Percentiles rank a stretch among this genome's conserved stretches.
phyloP scores from a whole-genome alignment of 2,797 vertebrate genomes.

The Melanotaenia pygmaea region DNA sequence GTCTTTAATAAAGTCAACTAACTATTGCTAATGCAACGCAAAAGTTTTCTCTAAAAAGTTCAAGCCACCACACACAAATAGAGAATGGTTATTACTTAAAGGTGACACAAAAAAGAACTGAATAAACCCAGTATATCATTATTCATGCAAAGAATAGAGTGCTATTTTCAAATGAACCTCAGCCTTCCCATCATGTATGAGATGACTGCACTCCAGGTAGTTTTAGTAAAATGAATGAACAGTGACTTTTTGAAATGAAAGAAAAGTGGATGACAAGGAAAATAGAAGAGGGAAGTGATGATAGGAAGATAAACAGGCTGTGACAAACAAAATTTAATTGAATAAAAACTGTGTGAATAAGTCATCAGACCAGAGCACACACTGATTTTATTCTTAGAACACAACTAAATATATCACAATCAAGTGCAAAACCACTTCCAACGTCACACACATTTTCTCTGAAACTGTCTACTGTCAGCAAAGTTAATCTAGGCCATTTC shows the following conservation, averaged over 20 bases:
- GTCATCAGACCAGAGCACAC: not conserved
- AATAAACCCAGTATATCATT: not conserved
- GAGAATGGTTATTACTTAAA: not conserved
- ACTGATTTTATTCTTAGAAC: constrained; percentile 21
- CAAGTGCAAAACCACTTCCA: constrained; percentile 50
- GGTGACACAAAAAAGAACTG: not conserved
- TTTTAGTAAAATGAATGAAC: constrained; percentile 5
- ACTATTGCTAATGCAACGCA: too few species aligned
- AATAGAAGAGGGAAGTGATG: constrained; percentile 1
- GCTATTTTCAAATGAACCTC: not conserved
- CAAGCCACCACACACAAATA: too few species aligned
- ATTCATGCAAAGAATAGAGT: not conserved
- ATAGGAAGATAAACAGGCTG: constrained; percentile 20
- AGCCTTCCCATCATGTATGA: not conserved
- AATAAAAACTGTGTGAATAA: not conserved
- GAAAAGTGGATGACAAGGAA: constrained; percentile 5
- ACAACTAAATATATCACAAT: constrained; percentile 40
- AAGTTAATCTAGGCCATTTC: constrained; percentile 42
- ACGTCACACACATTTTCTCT: constrained; percentile 37
- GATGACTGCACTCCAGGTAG: not conserved
- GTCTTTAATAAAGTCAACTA: too few species aligned
- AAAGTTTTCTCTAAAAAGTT: too few species aligned
- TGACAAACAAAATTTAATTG: constrained; percentile 9
- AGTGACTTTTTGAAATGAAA: constrained; percentile 4
- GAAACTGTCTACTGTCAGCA: constrained; percentile 57